A percentile compares a stretch with the other conserved stretches of the same genome.
Conservation (phyloP, 2,888 invertebrate species). For the Cancer borealis region DNA sequence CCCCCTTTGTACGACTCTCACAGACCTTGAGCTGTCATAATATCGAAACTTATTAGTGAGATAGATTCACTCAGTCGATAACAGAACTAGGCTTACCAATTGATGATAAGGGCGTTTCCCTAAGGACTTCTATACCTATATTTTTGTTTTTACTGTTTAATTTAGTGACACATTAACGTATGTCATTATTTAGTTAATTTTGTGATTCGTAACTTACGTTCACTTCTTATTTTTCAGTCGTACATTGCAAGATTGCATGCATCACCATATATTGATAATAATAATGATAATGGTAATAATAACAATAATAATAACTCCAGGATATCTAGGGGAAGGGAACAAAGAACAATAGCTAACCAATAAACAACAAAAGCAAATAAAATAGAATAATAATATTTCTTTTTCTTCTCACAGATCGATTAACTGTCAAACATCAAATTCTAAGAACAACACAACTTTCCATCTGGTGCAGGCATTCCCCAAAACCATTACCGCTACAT, state of each 20-base stretch:
- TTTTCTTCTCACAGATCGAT: not conserved
- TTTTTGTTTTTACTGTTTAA: slow-evolving; percentile 33
- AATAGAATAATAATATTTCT: slow-evolving; percentile 23
- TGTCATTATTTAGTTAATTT: not conserved
- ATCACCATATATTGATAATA: not conserved
- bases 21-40: not conserved
- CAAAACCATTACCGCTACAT: not conserved
- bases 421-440: not conserved
- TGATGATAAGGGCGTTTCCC: slow-evolving; percentile 18
- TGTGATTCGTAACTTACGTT: not conserved
- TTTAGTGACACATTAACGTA: not conserved
- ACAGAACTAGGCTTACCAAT: not conserved
- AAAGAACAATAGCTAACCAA: too few relatives aligned
- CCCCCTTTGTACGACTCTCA: not conserved
- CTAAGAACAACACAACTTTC: not conserved
- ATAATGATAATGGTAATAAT: slow-evolving; percentile 26
- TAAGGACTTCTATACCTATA: not conserved
- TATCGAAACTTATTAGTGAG: not conserved
- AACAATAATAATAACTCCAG: not conserved
- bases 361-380: slow-evolving; percentile 16
- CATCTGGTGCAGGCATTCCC: not conserved
- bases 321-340: too few relatives aligned
- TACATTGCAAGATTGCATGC: not conserved
- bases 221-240: not conserved
- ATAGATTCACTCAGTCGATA: not conserved